Conservation (phyloP, 2,113 vertebrate species). For the Neoarius graeffei region DNA sequence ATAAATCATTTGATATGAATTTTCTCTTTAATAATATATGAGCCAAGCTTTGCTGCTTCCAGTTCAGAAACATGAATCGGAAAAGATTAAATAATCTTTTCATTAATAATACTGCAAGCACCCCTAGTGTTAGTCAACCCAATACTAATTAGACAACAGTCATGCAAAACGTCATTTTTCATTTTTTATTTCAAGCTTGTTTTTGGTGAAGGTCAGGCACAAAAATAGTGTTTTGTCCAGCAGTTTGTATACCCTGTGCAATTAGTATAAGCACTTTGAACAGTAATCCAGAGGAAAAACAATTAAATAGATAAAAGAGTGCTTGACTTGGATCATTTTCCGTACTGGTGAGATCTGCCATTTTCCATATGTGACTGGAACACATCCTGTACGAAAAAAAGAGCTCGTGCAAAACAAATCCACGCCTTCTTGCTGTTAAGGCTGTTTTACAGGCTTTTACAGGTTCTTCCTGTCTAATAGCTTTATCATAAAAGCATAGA, state of each 20-base stretch:
- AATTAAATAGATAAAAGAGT: slow-evolving; percentile 34
- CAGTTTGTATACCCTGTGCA: not conserved
- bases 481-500: slow-evolving; percentile 61
- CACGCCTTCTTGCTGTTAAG: slow-evolving; percentile 64
- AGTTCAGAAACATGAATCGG: not conserved
- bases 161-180: not conserved
- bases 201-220: not conserved
- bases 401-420: slow-evolving; percentile 64
- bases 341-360: slow-evolving; percentile 30
- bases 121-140: not conserved
- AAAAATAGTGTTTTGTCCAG: not conserved
- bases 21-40: not conserved
- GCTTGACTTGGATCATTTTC: slow-evolving; percentile 39
- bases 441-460: slow-evolving; percentile 56
- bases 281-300: slow-evolving; percentile 26
- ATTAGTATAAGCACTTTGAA: slow-evolving; percentile 5
- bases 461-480: slow-evolving; percentile 67
- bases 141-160: not conserved
- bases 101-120: not conserved
- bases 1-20: not conserved
- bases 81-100: not conserved
- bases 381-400: slow-evolving; percentile 70
- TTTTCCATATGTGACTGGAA: slow-evolving; percentile 51
- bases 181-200: not conserved
- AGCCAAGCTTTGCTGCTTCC: not conserved